Conservation (phyloP, 2,888 invertebrate genomes). For the Unio delphinus region DNA sequence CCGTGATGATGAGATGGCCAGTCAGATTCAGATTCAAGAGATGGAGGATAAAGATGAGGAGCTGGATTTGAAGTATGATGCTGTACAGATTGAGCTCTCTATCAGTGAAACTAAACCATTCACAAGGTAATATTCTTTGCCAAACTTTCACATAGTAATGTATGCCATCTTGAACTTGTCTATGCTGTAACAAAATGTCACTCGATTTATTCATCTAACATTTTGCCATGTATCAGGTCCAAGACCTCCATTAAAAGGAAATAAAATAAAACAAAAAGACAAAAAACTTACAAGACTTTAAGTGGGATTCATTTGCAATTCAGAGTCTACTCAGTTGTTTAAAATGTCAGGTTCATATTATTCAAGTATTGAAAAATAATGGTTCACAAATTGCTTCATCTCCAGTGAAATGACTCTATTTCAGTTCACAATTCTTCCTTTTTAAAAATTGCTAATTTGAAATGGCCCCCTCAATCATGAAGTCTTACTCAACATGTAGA, state of each 20-base stretch:
- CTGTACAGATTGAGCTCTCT: constrained; percentile 65
- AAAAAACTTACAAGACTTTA: too few relatives aligned
- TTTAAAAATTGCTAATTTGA: not conserved
- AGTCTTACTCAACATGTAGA: not conserved
- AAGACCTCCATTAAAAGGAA: too few relatives aligned
- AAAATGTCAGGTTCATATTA: too few relatives aligned
- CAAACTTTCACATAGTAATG: not conserved
- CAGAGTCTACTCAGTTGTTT: too few relatives aligned
- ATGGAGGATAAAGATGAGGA: constrained; percentile 61
- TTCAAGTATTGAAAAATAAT: too few relatives aligned
- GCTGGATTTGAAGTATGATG: constrained; percentile 44
- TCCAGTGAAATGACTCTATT: too few relatives aligned
- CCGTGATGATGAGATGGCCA: constrained; percentile 65
- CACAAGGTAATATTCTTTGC: constrained; percentile 53
- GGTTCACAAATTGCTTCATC: too few relatives aligned
- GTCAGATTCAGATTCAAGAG: constrained; percentile 52
- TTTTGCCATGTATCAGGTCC: too few relatives aligned
- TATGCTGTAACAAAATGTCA: not conserved
- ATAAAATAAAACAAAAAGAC: too few relatives aligned
- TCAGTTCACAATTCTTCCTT: not conserved
- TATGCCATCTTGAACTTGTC: not conserved
- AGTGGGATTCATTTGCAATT: too few relatives aligned
- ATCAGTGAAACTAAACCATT: constrained; percentile 70
- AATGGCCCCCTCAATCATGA: not conserved
- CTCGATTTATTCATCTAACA: too few relatives aligned